A percentile compares a stretch with the other conserved stretches of the same genome.
phyloP scores from a whole-genome alignment of 2,888 invertebrate genomes.

The Diplolepis rosae region DNA sequence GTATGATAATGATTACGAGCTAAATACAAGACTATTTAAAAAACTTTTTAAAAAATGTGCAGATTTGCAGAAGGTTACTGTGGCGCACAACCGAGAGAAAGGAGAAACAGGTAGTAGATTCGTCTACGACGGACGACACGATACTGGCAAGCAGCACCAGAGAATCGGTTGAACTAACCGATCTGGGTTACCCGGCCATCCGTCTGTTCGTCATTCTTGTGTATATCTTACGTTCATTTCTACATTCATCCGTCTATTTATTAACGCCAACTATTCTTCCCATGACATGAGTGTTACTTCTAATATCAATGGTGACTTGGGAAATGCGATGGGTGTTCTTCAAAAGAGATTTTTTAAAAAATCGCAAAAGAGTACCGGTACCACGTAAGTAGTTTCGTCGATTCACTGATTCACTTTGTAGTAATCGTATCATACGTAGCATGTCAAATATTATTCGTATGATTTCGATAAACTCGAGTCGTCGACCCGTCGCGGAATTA shows the following conservation, averaged over 20 bases:
- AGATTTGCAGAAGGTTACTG: constrained; percentile 16
- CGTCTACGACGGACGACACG: constrained; percentile 68
- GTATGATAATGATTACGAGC: constrained; percentile 34
- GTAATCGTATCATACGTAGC: background rate
- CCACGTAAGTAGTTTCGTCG: background rate
- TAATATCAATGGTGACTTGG: background rate
- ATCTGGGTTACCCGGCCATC: constrained; percentile 74
- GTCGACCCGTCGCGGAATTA: constrained; percentile 4
- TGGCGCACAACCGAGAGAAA: constrained; percentile 24
- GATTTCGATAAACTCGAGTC: background rate
- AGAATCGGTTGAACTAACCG: constrained; percentile 68
- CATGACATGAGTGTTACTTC: background rate
- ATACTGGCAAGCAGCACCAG: constrained; percentile 65
- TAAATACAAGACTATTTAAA: background rate
- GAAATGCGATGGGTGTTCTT: background rate
- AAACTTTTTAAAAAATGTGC: constrained; percentile 8
- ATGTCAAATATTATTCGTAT: background rate
- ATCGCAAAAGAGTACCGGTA: background rate
- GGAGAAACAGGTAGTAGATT: constrained; percentile 51
- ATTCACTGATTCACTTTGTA: constrained; percentile 1
- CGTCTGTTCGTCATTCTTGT: constrained; percentile 53
- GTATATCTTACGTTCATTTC: constrained; percentile 59
- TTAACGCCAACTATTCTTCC: constrained; percentile 51
- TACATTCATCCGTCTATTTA: constrained; percentile 57
- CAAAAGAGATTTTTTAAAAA: background rate